These are phyloP conservation scores for Glyphotaelius pellucidus DNA, from an alignment of 2,888 invertebrate genomes.

Conservation along the genomic window DNA sequence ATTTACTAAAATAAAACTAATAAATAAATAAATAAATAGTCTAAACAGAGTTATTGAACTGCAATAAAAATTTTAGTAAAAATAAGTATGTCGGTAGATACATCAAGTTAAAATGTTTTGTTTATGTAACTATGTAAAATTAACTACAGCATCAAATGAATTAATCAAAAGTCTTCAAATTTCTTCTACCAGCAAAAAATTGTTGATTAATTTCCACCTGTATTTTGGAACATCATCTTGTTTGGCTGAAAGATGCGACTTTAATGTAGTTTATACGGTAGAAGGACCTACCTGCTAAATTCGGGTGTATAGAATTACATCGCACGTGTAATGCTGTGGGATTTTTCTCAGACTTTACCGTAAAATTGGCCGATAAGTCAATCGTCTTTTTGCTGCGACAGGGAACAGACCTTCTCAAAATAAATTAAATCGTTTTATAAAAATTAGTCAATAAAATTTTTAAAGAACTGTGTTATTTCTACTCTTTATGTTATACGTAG, in stretches of 20 bases:
- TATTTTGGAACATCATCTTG: not conserved
- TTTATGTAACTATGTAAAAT: too few species aligned
- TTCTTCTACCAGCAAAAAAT: not conserved
- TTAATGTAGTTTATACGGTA: not conserved
- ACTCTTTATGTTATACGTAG: too few species aligned
- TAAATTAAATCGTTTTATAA: not conserved
- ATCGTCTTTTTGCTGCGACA: constrained; percentile 43
- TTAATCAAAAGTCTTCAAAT: too few species aligned
- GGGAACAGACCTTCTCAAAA: not conserved
- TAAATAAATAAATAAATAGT: too few species aligned
- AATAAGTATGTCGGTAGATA: too few species aligned
- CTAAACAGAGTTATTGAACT: too few species aligned
- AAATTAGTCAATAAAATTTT: not conserved
- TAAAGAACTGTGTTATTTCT: too few species aligned
- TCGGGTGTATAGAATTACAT: not conserved
- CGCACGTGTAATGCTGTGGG: constrained; percentile 19
- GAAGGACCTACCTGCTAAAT: not conserved
- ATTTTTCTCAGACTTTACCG: constrained; percentile 48
- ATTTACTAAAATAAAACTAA: too few species aligned
- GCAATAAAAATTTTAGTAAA: too few species aligned
- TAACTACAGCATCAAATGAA: too few species aligned
- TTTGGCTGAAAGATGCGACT: not conserved
- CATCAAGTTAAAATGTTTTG: too few species aligned
- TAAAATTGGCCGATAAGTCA: constrained; percentile 23
- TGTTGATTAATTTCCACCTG: not conserved